A percentile compares a stretch with the other conserved stretches of the same genome.
Evolutionary conservation across 1,140 invertebrate species (phyloP).

Genomic region (Nebria ingens): DNA sequence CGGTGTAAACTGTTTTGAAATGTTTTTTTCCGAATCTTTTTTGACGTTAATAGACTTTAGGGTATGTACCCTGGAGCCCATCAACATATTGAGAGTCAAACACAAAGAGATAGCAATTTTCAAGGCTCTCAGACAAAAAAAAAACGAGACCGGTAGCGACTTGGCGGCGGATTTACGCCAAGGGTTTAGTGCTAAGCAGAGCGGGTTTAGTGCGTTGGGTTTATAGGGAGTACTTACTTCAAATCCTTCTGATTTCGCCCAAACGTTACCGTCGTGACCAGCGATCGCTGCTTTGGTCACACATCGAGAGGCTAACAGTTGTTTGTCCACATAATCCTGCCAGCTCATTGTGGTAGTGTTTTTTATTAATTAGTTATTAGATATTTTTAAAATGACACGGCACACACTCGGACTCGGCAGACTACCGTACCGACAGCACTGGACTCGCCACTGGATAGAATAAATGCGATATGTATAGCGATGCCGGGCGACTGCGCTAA

Average conservation of each 20-base stretch:
- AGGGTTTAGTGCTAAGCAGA: too few species aligned
- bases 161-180: too few species aligned
- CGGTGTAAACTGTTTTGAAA: too few species aligned
- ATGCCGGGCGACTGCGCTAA: background rate
- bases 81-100: background rate
- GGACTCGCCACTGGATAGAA: background rate
- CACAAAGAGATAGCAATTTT: background rate
- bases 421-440: constrained; percentile 1
- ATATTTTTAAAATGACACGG: background rate
- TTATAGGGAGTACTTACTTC: constrained; percentile 69
- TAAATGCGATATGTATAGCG: too few species aligned
- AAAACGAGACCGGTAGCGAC: background rate
- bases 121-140: background rate
- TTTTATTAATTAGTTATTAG: constrained; percentile 13
- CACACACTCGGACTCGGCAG: too few species aligned
- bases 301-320: constrained; percentile 86
- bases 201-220: background rate
- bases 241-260: constrained; percentile 88
- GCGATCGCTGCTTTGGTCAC: constrained; percentile 88
- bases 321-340: constrained; percentile 97
- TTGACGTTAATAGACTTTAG: too few species aligned
- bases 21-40: too few species aligned
- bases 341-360: constrained; percentile 79
- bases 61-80: too few species aligned
- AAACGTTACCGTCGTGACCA: constrained; percentile 88